These are phyloP conservation scores for Conomelus anceps DNA, from an alignment of 2,888 invertebrate species.

Conservation along the genomic window DNA sequence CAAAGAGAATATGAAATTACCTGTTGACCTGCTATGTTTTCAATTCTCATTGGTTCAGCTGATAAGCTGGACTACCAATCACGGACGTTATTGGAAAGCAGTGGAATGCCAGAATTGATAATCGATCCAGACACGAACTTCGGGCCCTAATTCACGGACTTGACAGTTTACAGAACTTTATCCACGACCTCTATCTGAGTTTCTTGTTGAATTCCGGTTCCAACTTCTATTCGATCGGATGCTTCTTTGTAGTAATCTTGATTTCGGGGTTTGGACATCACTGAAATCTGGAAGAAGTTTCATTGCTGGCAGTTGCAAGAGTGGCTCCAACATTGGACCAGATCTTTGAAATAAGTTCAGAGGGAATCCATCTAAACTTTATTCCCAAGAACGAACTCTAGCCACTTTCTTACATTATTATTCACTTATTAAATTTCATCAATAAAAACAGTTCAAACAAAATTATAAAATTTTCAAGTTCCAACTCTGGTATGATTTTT, in stretches of 20 bases:
- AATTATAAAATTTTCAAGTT: no score
- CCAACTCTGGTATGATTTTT: no score
- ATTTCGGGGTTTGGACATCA: background rate
- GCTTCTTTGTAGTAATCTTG: background rate
- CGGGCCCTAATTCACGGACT: background rate
- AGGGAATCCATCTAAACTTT: no score
- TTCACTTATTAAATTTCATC: no score
- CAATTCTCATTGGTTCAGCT: background rate
- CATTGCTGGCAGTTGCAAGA: background rate
- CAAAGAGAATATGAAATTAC: background rate
- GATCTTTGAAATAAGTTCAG: background rate
- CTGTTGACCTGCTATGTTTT: background rate
- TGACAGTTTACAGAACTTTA: background rate
- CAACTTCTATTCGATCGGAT: background rate
- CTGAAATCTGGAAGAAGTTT: background rate
- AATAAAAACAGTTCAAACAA: no score
- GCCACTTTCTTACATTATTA: no score
- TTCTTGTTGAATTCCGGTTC: background rate
- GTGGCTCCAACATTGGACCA: background rate
- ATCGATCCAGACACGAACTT: background rate
- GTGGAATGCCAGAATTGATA: background rate
- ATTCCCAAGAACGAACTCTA: no score
- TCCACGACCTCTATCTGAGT: background rate
- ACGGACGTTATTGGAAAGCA: background rate
- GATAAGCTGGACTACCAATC: background rate